Conservation (phyloP, 2,888 invertebrate genomes). For the Plusia festucae region DNA sequence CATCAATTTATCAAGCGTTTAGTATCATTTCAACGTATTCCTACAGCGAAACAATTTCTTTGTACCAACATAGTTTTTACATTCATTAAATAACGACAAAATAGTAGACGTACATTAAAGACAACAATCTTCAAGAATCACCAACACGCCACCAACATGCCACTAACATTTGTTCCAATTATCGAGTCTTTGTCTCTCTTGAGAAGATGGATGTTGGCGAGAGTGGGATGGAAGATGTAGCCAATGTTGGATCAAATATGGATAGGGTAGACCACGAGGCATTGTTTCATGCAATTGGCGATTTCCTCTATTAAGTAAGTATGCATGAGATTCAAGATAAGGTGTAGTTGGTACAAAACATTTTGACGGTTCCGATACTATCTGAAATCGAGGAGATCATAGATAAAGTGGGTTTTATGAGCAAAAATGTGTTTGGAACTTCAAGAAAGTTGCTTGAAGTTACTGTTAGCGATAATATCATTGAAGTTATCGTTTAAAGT, state of each 20-base stretch:
- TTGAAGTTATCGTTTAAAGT: not conserved
- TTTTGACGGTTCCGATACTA: slow-evolving; percentile 77
- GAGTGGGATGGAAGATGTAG: slow-evolving; percentile 17
- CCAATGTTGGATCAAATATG: slow-evolving; percentile 55
- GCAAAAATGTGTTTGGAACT: slow-evolving; percentile 44
- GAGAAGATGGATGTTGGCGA: not conserved
- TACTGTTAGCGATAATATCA: slow-evolving; percentile 23
- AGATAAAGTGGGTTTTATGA: slow-evolving; percentile 53
- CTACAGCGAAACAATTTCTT: slow-evolving; percentile 51
- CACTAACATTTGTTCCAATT: slow-evolving; percentile 23
- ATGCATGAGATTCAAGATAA: slow-evolving; percentile 80
- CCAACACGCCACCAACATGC: slow-evolving; percentile 44
- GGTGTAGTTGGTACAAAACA: slow-evolving; percentile 79
- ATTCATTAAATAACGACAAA: slow-evolving; percentile 61
- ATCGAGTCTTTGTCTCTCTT: slow-evolving; percentile 11
- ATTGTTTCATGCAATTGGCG: slow-evolving; percentile 82
- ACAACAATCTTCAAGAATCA: slow-evolving; percentile 60
- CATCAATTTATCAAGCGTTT: slow-evolving; percentile 42
- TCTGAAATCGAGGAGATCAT: slow-evolving; percentile 59
- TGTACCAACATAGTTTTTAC: slow-evolving; percentile 55
- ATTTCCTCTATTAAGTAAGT: slow-evolving; percentile 84
- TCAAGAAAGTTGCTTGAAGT: slow-evolving; percentile 38
- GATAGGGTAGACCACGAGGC: slow-evolving; percentile 57
- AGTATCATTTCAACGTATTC: slow-evolving; percentile 51
- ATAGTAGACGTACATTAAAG: slow-evolving; percentile 59